Conservation (phyloP, 2,797 vertebrate species). For the Chlorospingus flavigularis region DNA sequence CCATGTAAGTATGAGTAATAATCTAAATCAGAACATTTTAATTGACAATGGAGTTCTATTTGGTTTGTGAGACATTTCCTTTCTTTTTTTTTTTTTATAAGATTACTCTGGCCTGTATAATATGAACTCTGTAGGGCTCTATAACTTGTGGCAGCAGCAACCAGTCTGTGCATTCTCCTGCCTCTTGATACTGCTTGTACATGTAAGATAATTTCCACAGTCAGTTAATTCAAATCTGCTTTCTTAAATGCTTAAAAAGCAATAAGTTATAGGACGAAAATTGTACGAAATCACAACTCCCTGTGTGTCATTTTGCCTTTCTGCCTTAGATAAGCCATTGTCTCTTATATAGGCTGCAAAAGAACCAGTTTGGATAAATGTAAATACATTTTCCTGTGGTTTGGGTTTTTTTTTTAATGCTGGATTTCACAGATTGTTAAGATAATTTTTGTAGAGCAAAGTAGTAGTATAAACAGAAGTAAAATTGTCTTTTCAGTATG, state of each 20-base stretch:
- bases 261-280: not conserved
- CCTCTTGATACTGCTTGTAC: not conserved
- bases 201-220: not conserved
- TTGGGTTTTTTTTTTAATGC: not conserved
- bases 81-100: not conserved
- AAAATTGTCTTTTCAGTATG: not conserved
- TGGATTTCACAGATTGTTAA: not conserved
- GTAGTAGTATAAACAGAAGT: not conserved
- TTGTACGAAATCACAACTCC: not conserved
- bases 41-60: not conserved
- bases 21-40: not conserved
- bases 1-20: not conserved
- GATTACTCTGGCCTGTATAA: not conserved
- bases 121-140: not conserved
- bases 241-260: not conserved
- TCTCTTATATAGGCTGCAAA: not conserved
- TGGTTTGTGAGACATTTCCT: not conserved
- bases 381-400: not conserved
- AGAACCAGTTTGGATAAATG: not conserved
- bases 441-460: not conserved
- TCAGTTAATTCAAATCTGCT: not conserved
- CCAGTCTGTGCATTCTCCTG: accelerated
- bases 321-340: not conserved
- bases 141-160: not conserved
- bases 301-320: not conserved